Evolutionary conservation across 2,113 vertebrate species (phyloP).

Genomic region (Thunnus thynnus): DNA sequence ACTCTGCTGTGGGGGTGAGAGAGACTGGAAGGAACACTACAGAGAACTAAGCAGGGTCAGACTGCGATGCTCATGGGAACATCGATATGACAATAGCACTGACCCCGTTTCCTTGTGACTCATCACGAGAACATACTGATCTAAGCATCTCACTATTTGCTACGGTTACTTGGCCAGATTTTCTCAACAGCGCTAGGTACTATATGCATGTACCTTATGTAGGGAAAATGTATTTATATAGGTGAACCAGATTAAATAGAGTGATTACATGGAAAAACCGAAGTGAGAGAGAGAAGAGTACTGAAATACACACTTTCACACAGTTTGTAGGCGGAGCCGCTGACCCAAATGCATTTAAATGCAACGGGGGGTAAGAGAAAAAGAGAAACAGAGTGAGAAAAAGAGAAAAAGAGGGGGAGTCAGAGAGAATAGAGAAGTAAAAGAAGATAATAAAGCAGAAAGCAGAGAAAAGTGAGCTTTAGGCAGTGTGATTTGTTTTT

Average conservation of each 20-base stretch:
- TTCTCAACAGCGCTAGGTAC: conserved; percentile 10
- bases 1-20: conserved; percentile 41
- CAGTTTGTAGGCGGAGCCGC: conserved; percentile 69
- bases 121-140: conserved; percentile 56
- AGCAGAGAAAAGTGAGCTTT: conserved; percentile 68
- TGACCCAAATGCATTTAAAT: conserved; percentile 86
- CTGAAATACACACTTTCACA: conserved; percentile 68
- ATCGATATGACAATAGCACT: conserved; percentile 74
- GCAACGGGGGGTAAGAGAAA: conserved; percentile 55
- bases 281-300: conserved; percentile 50
- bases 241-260: conserved; percentile 57
- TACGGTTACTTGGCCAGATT: conserved; percentile 25
- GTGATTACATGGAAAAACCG: conserved; percentile 46
- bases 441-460: conserved; percentile 71
- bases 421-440: conserved; percentile 44
- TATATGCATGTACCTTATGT: conserved; percentile 22
- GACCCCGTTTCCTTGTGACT: conserved; percentile 76
- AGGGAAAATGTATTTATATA: conserved; percentile 21
- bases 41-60: conserved; percentile 62
- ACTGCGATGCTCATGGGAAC: conserved; percentile 68
- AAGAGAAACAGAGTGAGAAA: conserved; percentile 50
- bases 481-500: conserved; percentile 73
- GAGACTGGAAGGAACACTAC: conserved; percentile 38
- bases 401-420: conserved; percentile 59
- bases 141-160: conserved; percentile 6